Conservation (phyloP, 2,797 vertebrate genomes). For the Chromis chromis region DNA sequence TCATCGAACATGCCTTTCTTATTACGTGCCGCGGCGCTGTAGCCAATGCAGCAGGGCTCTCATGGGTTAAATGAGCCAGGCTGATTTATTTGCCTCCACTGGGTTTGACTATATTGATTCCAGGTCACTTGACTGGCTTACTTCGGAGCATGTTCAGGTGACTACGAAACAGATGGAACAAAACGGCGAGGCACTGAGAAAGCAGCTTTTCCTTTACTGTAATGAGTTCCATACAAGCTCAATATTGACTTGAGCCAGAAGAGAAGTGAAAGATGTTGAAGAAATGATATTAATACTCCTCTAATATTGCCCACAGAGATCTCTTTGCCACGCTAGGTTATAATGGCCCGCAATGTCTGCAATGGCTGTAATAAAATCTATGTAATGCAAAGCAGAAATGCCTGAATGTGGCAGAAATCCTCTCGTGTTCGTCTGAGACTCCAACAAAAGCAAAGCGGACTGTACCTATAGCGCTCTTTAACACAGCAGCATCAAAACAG, state of each 20-base stretch:
- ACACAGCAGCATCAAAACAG: conserved; percentile 8
- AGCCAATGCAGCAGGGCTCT: conserved; percentile 56
- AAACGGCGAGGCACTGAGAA: conserved; percentile 62
- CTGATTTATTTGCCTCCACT: conserved; percentile 75
- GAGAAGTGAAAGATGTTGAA: conserved; percentile 67
- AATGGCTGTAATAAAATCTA: conserved; percentile 48
- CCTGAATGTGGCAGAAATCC: conserved; percentile 54
- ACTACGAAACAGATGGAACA: conserved; percentile 77
- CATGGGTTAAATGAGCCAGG: conserved; percentile 71
- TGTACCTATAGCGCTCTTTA: not conserved
- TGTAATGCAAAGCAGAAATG: conserved; percentile 64
- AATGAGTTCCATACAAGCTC: conserved; percentile 76
- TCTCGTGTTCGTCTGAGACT: conserved; percentile 40
- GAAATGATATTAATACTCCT: conserved; percentile 68
- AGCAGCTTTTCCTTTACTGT: conserved; percentile 48
- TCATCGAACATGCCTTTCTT: conserved; percentile 67
- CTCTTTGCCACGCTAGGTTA: conserved; percentile 57
- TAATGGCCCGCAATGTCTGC: conserved; percentile 37
- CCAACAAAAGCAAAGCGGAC: conserved; percentile 33
- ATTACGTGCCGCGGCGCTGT: conserved; percentile 35
- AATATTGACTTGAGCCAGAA: conserved; percentile 54
- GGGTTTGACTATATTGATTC: conserved; percentile 77
- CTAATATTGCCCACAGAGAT: conserved; percentile 60
- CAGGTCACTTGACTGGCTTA: conserved; percentile 80
- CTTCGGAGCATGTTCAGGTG: conserved; percentile 80